phyloP scores from a whole-genome alignment of 2,888 invertebrate genomes.

The Cordylochernes scorpioides region DNA sequence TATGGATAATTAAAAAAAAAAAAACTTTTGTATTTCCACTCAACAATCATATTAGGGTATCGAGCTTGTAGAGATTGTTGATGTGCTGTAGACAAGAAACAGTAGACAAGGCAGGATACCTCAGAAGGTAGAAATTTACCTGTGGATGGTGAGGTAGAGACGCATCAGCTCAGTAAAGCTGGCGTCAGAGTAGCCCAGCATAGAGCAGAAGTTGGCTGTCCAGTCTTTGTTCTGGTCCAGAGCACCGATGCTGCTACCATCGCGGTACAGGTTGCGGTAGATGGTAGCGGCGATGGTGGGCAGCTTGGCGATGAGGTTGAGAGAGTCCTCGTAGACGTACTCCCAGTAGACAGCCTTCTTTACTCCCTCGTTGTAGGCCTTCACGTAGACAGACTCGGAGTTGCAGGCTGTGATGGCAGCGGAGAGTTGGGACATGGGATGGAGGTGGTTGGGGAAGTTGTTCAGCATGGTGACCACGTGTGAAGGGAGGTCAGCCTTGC shows the following conservation, averaged over 20 bases:
- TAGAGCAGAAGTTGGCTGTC: conserved; percentile 65
- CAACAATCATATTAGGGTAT: too few species aligned
- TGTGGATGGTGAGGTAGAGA: conserved; percentile 71
- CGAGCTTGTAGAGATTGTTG: too few species aligned
- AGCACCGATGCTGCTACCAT: conserved; percentile 58
- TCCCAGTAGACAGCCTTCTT: conserved; percentile 78
- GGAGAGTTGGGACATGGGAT: conserved; percentile 82
- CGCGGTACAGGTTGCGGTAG: conserved; percentile 59
- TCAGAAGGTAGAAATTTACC: conserved; percentile 21
- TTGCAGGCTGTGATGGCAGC: conserved; percentile 72
- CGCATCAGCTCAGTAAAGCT: conserved; percentile 67
- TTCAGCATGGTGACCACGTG: conserved; percentile 81
- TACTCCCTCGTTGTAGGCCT: conserved; percentile 63
- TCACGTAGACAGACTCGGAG: conserved; percentile 68
- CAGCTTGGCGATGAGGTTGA: conserved; percentile 79
- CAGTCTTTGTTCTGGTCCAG: conserved; percentile 72
- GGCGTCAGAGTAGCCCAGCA: conserved; percentile 57
- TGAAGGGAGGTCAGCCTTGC: conserved; percentile 58
- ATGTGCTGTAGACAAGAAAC: too few species aligned
- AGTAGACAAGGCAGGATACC: neutral
- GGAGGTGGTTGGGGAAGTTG: conserved; percentile 60
- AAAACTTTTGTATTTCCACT: too few species aligned
- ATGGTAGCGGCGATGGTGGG: conserved; percentile 80
- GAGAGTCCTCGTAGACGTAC: conserved; percentile 64
- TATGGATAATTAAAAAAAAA: too few species aligned